A percentile compares a stretch with the other conserved stretches of the same genome.
Evolutionary conservation across 1,140 invertebrate genomes (phyloP).

Genomic region (Drosophila tani): DNA sequence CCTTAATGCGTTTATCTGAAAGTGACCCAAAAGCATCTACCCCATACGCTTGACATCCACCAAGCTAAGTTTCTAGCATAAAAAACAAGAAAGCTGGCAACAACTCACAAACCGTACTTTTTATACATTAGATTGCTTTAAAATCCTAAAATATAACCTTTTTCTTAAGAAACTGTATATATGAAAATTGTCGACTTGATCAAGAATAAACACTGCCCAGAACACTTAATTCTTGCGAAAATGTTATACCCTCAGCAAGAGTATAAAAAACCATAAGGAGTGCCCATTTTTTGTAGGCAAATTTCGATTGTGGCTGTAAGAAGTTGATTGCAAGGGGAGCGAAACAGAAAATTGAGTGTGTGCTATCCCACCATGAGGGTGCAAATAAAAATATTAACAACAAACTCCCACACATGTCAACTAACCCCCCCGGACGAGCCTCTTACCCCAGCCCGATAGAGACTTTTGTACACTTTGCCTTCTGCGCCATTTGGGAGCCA

Average conservation of each 20-base stretch:
- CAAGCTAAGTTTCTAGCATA: not conserved
- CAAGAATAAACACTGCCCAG: not conserved
- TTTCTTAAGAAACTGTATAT: no score
- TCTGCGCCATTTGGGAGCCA: conserved; percentile 63
- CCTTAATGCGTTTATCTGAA: conserved; percentile 76
- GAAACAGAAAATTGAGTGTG: conserved; percentile 33
- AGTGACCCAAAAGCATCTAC: conserved; percentile 39
- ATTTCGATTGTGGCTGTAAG: conserved; percentile 71
- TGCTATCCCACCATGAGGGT: conserved; percentile 65
- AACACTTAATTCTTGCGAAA: not conserved
- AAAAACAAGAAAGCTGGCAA: not conserved
- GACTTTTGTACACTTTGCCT: conserved; percentile 49
- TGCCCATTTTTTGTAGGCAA: conserved; percentile 73
- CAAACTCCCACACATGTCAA: conserved; percentile 38
- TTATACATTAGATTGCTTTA: not conserved
- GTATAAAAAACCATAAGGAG: conserved; percentile 44
- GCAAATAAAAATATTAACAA: conserved; percentile 80
- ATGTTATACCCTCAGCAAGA: not conserved
- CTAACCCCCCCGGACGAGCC: conserved; percentile 20
- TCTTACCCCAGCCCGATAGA: conserved; percentile 4
- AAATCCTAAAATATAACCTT: no score
- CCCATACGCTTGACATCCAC: conserved; percentile 12
- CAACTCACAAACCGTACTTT: not conserved
- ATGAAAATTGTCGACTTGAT: not conserved
- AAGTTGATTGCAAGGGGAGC: conserved; percentile 55